A percentile compares a stretch with the other conserved stretches of the same genome.
phyloP scores from a whole-genome alignment of 1,140 invertebrate species.

The Parapsyche elsis region DNA sequence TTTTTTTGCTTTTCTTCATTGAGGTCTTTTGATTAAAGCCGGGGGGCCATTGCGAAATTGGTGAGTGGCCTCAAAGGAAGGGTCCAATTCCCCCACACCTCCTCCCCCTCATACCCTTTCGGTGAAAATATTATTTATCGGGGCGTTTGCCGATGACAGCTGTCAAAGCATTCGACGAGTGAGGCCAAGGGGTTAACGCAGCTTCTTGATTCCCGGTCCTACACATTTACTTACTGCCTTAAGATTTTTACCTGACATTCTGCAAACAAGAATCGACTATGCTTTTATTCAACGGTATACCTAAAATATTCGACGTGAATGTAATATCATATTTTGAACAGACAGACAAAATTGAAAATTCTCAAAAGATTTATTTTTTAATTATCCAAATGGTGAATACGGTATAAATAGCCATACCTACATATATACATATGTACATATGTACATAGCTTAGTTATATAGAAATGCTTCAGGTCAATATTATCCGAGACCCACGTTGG shows the following conservation, averaged over 20 bases:
- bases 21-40: too few relatives aligned
- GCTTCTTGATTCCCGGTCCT: neutral
- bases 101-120: neutral
- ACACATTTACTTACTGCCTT: neutral
- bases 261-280: too few relatives aligned
- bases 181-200: conserved; percentile 24
- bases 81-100: neutral
- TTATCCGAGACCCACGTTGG: too few relatives aligned
- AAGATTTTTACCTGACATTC: neutral
- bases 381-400: too few relatives aligned
- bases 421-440: neutral
- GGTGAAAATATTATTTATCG: conserved; percentile 17
- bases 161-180: conserved; percentile 29
- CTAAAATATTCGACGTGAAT: too few relatives aligned
- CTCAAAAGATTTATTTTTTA: too few relatives aligned
- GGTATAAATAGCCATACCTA: neutral
- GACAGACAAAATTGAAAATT: too few relatives aligned
- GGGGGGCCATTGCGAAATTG: conserved; percentile 8
- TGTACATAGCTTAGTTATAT: neutral
- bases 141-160: conserved; percentile 34
- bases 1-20: too few relatives aligned
- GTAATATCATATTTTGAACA: too few relatives aligned
- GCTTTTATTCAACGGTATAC: too few relatives aligned
- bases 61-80: neutral
- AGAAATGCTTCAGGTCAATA: too few relatives aligned